A percentile compares a stretch with the other conserved stretches of the same genome.
Evolutionary conservation across 2,888 invertebrate species (phyloP).

Genomic region (Busseola fusca): DNA sequence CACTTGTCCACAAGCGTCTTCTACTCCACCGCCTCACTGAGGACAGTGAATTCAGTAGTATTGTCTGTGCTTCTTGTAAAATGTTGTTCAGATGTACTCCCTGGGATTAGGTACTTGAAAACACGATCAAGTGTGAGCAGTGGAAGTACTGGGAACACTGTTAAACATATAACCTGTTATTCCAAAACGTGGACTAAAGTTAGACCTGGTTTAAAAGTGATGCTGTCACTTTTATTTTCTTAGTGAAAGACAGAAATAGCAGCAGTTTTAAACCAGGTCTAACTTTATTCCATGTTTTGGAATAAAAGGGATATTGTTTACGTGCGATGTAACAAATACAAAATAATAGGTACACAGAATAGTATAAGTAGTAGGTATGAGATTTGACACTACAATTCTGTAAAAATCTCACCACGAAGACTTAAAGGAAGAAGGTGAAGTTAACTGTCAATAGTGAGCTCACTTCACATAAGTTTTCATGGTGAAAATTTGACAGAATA

Average conservation of each 20-base stretch:
- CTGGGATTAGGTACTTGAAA: neutral
- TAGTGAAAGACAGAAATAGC: too few relatives aligned
- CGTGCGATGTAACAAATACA: neutral
- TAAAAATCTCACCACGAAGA: neutral
- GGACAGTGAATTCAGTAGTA: conserved; percentile 52
- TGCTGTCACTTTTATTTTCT: too few relatives aligned
- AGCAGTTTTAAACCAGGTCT: too few relatives aligned
- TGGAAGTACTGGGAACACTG: neutral
- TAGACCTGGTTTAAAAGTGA: too few relatives aligned
- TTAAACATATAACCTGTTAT: neutral
- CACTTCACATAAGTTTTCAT: neutral
- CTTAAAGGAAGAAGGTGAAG: too few relatives aligned
- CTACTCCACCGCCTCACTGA: conserved; percentile 37
- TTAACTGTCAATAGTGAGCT: neutral
- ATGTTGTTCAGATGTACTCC: neutral
- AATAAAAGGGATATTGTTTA: too few relatives aligned
- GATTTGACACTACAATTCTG: neutral
- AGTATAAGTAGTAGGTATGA: neutral
- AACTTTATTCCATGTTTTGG: too few relatives aligned
- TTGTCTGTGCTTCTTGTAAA: neutral
- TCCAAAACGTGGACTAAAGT: too few relatives aligned
- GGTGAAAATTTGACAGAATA: neutral
- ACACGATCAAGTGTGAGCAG: neutral
- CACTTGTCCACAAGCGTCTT: conserved; percentile 70
- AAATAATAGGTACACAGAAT: neutral